Percentiles rank a stretch among this genome's conserved stretches.
Conservation (phyloP, 2,888 invertebrate genomes). For the Steromphala cineraria region DNA sequence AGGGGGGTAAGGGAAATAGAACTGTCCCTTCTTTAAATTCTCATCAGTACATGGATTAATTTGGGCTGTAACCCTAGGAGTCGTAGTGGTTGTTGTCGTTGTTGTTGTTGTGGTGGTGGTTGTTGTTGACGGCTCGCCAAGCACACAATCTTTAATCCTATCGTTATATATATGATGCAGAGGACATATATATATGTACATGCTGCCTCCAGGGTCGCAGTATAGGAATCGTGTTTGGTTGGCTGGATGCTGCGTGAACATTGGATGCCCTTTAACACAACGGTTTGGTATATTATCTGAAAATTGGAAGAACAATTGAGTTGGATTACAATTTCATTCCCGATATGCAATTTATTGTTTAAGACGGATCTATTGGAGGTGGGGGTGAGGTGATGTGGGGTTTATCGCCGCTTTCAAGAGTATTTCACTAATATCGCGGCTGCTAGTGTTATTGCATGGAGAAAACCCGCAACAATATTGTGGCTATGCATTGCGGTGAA, state of each 20-base stretch:
- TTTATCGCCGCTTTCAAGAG: no score
- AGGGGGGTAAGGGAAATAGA: constrained; percentile 40
- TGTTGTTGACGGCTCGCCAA: constrained; percentile 21
- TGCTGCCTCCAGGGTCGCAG: constrained; percentile 35
- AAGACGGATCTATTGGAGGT: no score
- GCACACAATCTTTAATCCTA: neutral
- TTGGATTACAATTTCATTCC: no score
- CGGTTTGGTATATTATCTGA: neutral
- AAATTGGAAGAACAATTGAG: neutral
- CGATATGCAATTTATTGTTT: no score
- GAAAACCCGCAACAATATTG: no score
- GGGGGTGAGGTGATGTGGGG: no score
- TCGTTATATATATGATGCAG: constrained; percentile 27
- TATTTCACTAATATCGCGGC: no score
- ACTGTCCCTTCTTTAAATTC: constrained; percentile 29
- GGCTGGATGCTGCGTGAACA: neutral
- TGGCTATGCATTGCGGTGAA: no score
- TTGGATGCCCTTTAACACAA: neutral
- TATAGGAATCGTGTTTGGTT: constrained; percentile 31
- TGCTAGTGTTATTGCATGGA: no score
- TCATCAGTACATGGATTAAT: constrained; percentile 43
- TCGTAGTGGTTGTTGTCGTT: neutral
- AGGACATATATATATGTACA: constrained; percentile 39
- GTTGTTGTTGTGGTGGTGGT: constrained; percentile 20
- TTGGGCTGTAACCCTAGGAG: constrained; percentile 8